phyloP scores from a whole-genome alignment of 2,797 vertebrate species.

The Uromys caudimaculatus region DNA sequence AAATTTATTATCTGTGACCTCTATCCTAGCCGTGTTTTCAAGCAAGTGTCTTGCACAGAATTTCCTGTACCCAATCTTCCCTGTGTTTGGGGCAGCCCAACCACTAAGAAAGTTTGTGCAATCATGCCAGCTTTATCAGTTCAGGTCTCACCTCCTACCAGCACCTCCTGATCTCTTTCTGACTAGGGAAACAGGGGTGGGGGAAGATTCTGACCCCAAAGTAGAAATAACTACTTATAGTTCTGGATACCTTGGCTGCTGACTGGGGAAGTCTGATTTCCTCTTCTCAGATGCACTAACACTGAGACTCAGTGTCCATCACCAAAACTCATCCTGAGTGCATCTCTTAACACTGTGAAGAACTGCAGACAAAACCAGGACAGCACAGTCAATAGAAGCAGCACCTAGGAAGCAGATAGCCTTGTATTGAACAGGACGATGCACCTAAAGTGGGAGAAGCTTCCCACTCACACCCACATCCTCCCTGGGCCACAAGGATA shows the following conservation, averaged over 20 bases:
- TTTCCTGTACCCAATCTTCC: not conserved
- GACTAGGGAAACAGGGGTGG: not conserved
- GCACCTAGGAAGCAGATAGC: not conserved
- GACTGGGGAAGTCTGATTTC: not conserved
- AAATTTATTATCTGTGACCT: not conserved
- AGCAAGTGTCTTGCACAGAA: not conserved
- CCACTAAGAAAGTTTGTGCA: not conserved
- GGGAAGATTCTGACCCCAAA: not conserved
- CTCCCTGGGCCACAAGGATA: not conserved
- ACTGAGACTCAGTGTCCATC: not conserved
- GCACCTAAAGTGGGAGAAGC: not conserved
- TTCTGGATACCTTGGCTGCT: not conserved
- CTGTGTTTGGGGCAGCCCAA: not conserved
- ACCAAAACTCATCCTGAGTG: not conserved
- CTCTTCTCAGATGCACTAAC: not conserved
- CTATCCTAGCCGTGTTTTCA: not conserved
- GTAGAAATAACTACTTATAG: not conserved
- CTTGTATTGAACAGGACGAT: not conserved
- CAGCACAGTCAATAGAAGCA: not conserved
- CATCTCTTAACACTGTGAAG: not conserved
- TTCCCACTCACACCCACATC: not conserved
- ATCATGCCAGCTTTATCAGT: not conserved
- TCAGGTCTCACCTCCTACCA: not conserved
- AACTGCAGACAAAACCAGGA: not conserved
- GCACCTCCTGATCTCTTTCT: not conserved